A percentile compares a stretch with the other conserved stretches of the same genome.
Conservation (phyloP, 2,888 invertebrate species). For the Acronicta psi region DNA sequence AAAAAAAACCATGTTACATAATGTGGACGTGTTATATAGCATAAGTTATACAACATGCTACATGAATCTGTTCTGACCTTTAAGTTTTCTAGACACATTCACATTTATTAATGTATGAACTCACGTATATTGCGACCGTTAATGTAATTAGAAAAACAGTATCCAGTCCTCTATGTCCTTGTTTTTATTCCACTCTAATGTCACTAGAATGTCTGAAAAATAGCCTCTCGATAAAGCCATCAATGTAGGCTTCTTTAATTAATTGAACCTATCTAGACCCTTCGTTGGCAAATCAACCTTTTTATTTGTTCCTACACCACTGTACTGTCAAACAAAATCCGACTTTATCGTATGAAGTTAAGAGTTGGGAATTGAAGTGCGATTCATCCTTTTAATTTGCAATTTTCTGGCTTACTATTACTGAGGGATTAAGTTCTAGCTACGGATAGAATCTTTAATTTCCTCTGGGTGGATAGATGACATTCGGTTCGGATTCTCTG, state of each 20-base stretch:
- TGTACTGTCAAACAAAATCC: constrained; percentile 35
- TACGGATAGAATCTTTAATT: constrained; percentile 87
- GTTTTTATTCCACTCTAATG: constrained; percentile 7
- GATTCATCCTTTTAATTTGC: constrained; percentile 79
- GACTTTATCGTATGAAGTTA: constrained; percentile 44
- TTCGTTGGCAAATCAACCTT: constrained; percentile 76
- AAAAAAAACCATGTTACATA: no score
- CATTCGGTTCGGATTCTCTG: constrained; percentile 71
- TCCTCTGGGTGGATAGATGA: constrained; percentile 79
- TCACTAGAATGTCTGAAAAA: constrained; percentile 42
- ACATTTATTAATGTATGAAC: no score
- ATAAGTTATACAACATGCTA: no score
- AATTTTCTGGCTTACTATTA: constrained; percentile 86
- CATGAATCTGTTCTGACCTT: no score
- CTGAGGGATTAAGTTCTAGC: constrained; percentile 83
- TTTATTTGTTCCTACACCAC: constrained; percentile 72
- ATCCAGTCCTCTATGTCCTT: constrained; percentile 3
- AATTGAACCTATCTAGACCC: constrained; percentile 81
- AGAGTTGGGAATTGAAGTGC: constrained; percentile 45
- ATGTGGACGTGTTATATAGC: no score
- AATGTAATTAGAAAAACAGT: constrained; percentile 7
- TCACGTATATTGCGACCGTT: neutral
- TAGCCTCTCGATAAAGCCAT: constrained; percentile 69
- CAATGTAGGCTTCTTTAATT: constrained; percentile 78
- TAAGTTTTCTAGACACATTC: no score